Conservation (phyloP, 1,140 invertebrate genomes). For the Leptonema lineaticorne region DNA sequence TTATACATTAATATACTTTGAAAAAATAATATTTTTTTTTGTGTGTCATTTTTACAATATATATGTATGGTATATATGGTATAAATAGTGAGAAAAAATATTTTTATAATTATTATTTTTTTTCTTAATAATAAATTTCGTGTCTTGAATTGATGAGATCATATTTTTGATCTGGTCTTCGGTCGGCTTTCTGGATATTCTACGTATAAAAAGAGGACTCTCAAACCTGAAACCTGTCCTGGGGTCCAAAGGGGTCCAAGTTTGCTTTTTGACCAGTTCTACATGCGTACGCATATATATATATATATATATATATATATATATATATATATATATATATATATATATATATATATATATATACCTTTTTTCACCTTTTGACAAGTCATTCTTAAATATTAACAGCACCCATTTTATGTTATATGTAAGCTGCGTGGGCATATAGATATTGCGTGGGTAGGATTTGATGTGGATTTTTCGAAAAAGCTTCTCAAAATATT, state of each 20-base stretch:
- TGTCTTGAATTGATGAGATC: slow-evolving; percentile 12
- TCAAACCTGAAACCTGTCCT: slow-evolving; percentile 2
- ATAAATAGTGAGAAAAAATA: too few species aligned
- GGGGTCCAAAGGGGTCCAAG: neutral
- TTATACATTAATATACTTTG: too few species aligned
- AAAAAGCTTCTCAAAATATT: slow-evolving; percentile 11
- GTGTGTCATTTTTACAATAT: too few species aligned
- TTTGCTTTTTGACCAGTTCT: neutral
- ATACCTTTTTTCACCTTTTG: slow-evolving; percentile 11
- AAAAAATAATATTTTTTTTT: too few species aligned
- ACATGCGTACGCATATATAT: neutral
- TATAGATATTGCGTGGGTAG: neutral
- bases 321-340: too few species aligned
- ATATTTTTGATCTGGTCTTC: slow-evolving; percentile 5
- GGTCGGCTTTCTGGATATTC: neutral
- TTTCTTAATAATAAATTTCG: neutral
- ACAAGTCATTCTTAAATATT: slow-evolving; percentile 20
- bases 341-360: neutral
- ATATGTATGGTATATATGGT: too few species aligned
- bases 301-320: neutral
- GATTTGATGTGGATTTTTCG: neutral
- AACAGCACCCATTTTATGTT: neutral
- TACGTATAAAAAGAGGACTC: neutral
- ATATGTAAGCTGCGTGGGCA: neutral
- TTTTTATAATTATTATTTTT: neutral